Percentiles rank a stretch among this genome's conserved stretches.
Conservation (phyloP, 2,888 invertebrate genomes). For the Thecocarcelia acutangulata region DNA sequence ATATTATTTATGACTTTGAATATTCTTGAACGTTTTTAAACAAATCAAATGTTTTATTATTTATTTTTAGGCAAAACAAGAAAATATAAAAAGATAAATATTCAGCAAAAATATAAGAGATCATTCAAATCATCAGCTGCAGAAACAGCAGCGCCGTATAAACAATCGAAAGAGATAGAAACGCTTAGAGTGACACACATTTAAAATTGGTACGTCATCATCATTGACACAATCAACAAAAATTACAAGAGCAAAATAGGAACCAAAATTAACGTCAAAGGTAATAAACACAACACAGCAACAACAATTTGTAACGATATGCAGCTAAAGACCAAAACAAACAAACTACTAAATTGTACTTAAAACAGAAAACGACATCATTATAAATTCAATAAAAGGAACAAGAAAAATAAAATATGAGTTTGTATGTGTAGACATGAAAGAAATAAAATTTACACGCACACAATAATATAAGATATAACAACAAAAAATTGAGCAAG, state of each 20-base stretch:
- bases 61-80: conserved; percentile 21
- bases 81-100: neutral
- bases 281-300: conserved; percentile 34
- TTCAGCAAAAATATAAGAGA: conserved; percentile 1
- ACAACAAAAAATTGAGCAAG: conserved; percentile 60
- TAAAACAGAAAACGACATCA: conserved; percentile 52
- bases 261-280: conserved; percentile 46
- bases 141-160: conserved; percentile 7
- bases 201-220: conserved; percentile 50
- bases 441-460: conserved; percentile 16
- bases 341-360: conserved; percentile 35
- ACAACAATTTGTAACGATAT: neutral
- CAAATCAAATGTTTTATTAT: conserved; percentile 18
- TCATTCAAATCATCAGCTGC: conserved; percentile 25
- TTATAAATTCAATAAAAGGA: conserved; percentile 29
- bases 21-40: conserved; percentile 9
- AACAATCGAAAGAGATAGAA: conserved; percentile 35
- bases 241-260: neutral
- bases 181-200: conserved; percentile 20
- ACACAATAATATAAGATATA: neutral
- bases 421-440: no score
- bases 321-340: no score
- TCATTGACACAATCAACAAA: neutral
- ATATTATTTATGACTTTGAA: conserved; percentile 31
- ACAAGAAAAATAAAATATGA: conserved; percentile 5